These are phyloP conservation scores for Tragelaphus oryx DNA, from an alignment of 2,797 vertebrate species.

Conservation along the genomic window DNA sequence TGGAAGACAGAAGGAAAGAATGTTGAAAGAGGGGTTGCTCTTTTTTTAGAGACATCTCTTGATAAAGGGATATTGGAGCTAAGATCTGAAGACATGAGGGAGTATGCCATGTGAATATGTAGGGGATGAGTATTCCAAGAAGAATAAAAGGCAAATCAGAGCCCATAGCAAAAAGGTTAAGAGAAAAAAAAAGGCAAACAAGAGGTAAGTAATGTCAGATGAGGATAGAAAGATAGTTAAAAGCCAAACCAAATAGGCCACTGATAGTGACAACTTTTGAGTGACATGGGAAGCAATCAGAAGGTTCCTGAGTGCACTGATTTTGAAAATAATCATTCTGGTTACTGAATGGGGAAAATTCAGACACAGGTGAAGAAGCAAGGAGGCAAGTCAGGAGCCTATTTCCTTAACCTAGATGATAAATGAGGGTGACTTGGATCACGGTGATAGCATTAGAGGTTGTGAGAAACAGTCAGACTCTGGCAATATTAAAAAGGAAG, in stretches of 20 bases:
- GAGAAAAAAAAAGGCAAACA: neutral
- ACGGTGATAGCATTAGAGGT: neutral
- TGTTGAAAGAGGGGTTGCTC: neutral
- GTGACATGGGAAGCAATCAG: neutral
- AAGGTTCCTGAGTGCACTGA: neutral
- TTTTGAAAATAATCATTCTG: slow-evolving; percentile 16
- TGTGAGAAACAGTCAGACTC: neutral
- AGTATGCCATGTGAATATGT: neutral
- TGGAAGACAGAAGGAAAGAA: neutral
- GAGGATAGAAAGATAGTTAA: neutral
- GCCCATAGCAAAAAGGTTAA: neutral
- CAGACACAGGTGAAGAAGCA: neutral
- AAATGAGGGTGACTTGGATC: neutral
- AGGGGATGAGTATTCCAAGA: neutral
- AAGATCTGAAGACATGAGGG: neutral
- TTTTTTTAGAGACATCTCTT: neutral
- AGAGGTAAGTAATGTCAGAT: neutral
- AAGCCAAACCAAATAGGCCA: neutral
- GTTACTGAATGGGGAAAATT: neutral
- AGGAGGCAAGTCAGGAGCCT: neutral
- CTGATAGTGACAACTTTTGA: neutral
- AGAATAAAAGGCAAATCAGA: neutral
- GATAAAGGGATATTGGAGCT: neutral
- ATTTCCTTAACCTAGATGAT: neutral
- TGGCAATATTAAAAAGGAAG: neutral